phyloP scores from a whole-genome alignment of 2,113 vertebrate species.

The Canis aureus region DNA sequence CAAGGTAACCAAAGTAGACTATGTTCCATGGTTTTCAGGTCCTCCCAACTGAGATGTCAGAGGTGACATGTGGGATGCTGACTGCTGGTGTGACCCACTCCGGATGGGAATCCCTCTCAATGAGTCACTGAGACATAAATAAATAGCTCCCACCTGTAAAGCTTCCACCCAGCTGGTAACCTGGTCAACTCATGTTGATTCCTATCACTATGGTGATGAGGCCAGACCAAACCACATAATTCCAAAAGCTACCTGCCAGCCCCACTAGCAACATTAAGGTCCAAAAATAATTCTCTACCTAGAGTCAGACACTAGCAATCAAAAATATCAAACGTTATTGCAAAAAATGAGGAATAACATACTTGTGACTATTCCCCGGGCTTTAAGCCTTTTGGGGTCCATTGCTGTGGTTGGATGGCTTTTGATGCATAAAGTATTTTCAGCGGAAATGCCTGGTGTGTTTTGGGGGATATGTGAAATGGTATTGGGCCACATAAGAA shows the following conservation, averaged over 20 bases:
- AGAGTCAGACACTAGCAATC: neutral
- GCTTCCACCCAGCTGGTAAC: neutral
- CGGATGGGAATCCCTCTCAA: neutral
- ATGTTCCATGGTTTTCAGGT: neutral
- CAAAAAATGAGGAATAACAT: slow-evolving; percentile 33
- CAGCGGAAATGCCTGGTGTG: neutral
- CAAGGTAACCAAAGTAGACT: neutral
- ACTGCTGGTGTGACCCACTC: neutral
- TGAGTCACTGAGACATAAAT: neutral
- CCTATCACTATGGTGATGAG: neutral
- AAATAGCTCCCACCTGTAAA: slow-evolving; percentile 1
- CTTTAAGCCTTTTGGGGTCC: neutral
- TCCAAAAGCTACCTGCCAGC: slow-evolving; percentile 2
- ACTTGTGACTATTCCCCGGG: neutral
- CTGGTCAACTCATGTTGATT: slow-evolving; percentile 2
- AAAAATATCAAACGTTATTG: neutral
- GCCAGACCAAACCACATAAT: slow-evolving; percentile 45
- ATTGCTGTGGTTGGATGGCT: neutral
- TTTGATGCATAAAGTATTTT: neutral
- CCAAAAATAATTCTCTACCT: slow-evolving; percentile 62
- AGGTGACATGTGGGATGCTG: neutral
- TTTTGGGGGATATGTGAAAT: neutral
- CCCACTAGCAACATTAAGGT: neutral
- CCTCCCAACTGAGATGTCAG: neutral
- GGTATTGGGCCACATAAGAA: neutral